These are phyloP conservation scores for Sorex fumeus DNA, from an alignment of 2,113 vertebrate species.

Conservation along the genomic window DNA sequence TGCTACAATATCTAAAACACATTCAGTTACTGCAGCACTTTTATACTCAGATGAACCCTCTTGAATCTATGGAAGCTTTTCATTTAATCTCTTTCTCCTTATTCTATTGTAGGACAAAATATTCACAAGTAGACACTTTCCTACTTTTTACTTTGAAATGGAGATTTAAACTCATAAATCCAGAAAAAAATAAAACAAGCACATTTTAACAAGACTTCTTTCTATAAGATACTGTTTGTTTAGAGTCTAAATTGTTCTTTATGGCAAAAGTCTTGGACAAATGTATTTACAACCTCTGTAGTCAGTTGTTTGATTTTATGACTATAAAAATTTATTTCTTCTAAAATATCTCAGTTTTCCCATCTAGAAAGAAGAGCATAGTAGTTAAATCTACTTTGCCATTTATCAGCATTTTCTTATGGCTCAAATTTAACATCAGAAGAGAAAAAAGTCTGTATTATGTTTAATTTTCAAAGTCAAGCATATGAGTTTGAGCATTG, in stretches of 20 bases:
- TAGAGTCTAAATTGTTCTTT: constrained; percentile 8
- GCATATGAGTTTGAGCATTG: background rate
- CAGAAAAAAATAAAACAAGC: background rate
- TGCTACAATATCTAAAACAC: constrained; percentile 84
- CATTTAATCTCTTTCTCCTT: constrained; percentile 71
- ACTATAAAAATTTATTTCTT: background rate
- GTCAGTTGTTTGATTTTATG: background rate
- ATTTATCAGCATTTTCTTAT: no score
- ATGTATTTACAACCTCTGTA: background rate
- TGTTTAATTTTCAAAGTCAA: background rate
- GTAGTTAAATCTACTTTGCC: background rate
- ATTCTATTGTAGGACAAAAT: constrained; percentile 71
- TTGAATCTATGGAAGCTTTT: constrained; percentile 48
- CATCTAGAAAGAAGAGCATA: background rate
- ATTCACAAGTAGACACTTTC: constrained; percentile 59
- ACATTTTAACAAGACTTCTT: constrained; percentile 17
- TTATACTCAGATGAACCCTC: constrained; percentile 76
- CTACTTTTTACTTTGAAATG: constrained; percentile 58
- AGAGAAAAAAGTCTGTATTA: background rate
- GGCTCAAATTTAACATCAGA: background rate
- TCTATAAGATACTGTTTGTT: constrained; percentile 10
- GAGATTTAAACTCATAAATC: constrained; percentile 59
- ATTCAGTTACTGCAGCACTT: constrained; percentile 82
- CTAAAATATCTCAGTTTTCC: background rate
- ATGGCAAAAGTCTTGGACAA: background rate